These are phyloP conservation scores for Amblyjoppa proteus DNA, from an alignment of 2,888 invertebrate species.

Conservation along the genomic window DNA sequence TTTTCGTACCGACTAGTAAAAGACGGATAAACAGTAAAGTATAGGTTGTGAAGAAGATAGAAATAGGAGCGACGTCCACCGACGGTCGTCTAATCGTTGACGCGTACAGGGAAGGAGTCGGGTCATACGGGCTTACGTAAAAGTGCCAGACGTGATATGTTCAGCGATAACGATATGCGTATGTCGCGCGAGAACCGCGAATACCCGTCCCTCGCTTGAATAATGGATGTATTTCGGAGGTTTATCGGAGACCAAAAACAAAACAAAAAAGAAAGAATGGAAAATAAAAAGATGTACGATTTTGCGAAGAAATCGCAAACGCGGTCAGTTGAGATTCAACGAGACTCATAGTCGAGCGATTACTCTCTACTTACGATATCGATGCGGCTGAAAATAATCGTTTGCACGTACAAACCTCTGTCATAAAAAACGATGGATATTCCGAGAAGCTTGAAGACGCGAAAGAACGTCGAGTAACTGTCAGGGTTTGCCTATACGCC, in stretches of 20 bases:
- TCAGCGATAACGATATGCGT: conserved; percentile 61
- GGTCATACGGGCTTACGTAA: conserved; percentile 64
- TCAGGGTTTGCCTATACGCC: conserved; percentile 47
- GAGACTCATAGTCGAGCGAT: conserved; percentile 4
- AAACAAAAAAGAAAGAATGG: conserved; percentile 44
- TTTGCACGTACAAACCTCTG: not conserved
- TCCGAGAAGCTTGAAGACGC: conserved; percentile 47
- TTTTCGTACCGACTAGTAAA: conserved; percentile 10
- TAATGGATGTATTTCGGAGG: conserved; percentile 80
- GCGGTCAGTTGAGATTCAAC: conserved; percentile 29
- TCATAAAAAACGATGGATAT: conserved; percentile 2
- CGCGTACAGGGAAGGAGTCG: conserved; percentile 43
- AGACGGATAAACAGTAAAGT: not conserved
- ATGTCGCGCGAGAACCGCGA: conserved; percentile 35
- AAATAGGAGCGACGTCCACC: conserved; percentile 49
- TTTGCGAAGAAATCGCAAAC: conserved; percentile 4
- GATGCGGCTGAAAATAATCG: conserved; percentile 19
- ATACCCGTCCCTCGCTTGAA: conserved; percentile 72
- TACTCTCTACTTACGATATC: conserved; percentile 16
- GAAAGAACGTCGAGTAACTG: conserved; percentile 52
- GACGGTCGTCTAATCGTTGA: conserved; percentile 59
- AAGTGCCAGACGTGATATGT: conserved; percentile 65
- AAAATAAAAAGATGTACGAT: conserved; percentile 19
- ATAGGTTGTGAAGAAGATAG: not conserved
- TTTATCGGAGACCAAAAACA: conserved; percentile 71